These are phyloP conservation scores for Pantelozetes paolii DNA, from an alignment of 2,888 invertebrate species.

Conservation along the genomic window DNA sequence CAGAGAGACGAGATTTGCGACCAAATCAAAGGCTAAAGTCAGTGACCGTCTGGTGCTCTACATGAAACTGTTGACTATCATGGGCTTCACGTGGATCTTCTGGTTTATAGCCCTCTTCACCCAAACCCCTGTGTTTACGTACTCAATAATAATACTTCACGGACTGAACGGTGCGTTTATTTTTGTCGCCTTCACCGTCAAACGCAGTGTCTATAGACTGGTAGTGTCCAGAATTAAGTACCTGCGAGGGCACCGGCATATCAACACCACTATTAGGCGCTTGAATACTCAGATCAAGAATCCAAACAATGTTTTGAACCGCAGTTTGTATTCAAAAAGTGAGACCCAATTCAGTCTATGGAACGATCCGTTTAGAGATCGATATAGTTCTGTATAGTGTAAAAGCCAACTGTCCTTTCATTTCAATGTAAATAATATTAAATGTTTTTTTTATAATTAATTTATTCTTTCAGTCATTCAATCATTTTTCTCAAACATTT, in stretches of 20 bases:
- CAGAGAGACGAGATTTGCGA: conserved; percentile 5
- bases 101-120: conserved; percentile 54
- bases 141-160: conserved; percentile 51
- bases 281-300: not conserved
- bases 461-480: too few relatives aligned
- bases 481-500: too few relatives aligned
- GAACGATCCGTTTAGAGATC: too few relatives aligned
- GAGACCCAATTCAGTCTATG: too few relatives aligned
- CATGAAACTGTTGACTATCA: conserved; percentile 53
- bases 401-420: too few relatives aligned
- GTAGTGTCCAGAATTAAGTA: not conserved
- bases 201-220: not conserved
- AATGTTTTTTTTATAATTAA: too few relatives aligned
- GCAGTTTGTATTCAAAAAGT: too few relatives aligned
- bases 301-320: too few relatives aligned
- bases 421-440: too few relatives aligned
- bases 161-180: conserved; percentile 42
- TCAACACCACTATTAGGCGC: not conserved
- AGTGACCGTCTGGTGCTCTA: conserved; percentile 48
- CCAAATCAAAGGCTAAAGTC: conserved; percentile 18
- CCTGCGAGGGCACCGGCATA: not conserved
- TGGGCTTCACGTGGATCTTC: conserved; percentile 56
- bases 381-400: too few relatives aligned
- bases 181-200: conserved; percentile 42
- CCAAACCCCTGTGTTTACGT: conserved; percentile 52